Base-by-base conservation (phyloP, 2,888 invertebrate genomes). In the Eupithecia exiguata region DNA sequence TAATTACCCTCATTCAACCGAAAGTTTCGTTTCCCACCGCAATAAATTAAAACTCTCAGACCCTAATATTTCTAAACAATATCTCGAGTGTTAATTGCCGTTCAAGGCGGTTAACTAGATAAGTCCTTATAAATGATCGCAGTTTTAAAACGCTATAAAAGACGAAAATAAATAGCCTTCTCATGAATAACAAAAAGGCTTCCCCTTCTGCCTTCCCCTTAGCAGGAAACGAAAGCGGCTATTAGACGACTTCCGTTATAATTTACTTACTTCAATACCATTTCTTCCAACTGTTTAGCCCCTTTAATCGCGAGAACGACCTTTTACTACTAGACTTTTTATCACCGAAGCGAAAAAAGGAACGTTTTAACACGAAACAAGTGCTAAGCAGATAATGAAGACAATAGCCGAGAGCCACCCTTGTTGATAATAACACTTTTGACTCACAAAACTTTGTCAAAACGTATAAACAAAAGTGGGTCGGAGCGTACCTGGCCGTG, bases 361-460 rank as follows among this genome's bases (percentile, higher is more conserved):
- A 70, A 53, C 36, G 74, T 76, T 77, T 70, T 76, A 65, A 77
- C 77, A 78, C 62, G 74, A 77, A 82, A 84, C 83, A 84, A 86
- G 83, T 83, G 83, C 84, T 81, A 80, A 70, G 72, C 58, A 85
- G 83, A 85, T 84, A 86, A 86, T 82, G 75, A 74, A 76, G 80
- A 85, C 85, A 85, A 87, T 82, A 77, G 79, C 71, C 77, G 74
- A 79, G 80, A 84, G 84, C 88, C 89, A 89, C 89, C 89, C 88
- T 85, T 86, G 89, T 89, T 84, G 91, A 88, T 90, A 90, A 91
- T 90, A 90, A 89, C 87, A 86, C 88, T 88, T 90, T 84, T 87
- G 85, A 87, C 80, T 85, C 79, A 83, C 84, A 85, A 85, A 87
- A 88, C 85, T 88, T 91, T 92, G 93, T 91, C 91, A 92, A 90